Conservation (phyloP, 1,140 invertebrate genomes). For the Conus betulinus region DNA sequence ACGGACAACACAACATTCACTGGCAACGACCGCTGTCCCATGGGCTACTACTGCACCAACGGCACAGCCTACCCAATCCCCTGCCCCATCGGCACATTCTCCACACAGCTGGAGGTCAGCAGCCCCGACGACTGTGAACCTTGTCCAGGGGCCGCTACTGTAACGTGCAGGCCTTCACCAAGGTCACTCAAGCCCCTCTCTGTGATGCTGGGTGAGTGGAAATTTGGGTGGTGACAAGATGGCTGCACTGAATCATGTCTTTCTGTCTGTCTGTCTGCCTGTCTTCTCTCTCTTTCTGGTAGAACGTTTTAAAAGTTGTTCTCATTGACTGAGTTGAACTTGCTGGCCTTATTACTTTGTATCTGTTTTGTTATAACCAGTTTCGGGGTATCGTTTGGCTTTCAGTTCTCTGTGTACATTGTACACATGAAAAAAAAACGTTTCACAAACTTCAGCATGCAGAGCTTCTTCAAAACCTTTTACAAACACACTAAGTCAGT, state of each 20-base stretch:
- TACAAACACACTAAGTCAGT: no score
- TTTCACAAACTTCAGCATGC: no score
- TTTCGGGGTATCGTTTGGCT: no score
- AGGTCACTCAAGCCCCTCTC: constrained; percentile 58
- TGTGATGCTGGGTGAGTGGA: constrained; percentile 67
- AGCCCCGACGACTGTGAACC: constrained; percentile 60
- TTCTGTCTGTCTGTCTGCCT: not conserved
- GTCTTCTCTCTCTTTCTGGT: not conserved
- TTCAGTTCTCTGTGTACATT: no score
- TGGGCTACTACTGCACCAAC: constrained; percentile 71
- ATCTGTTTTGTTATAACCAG: no score
- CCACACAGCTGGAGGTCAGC: constrained; percentile 54
- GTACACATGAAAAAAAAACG: no score
- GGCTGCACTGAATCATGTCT: not conserved
- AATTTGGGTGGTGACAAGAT: not conserved
- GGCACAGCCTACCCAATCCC: constrained; percentile 67
- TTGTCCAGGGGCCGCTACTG: constrained; percentile 78
- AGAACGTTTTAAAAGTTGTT: no score
- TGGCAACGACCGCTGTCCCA: constrained; percentile 70
- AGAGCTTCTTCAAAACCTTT: no score
- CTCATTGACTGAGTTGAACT: no score
- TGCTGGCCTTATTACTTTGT: no score
- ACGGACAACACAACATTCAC: constrained; percentile 64
- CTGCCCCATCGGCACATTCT: constrained; percentile 71
- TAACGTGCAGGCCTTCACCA: constrained; percentile 72